Percentiles rank a stretch among this genome's conserved stretches.
phyloP scores from a whole-genome alignment of 2,888 invertebrate genomes.

The Rhodophaea formosa region DNA sequence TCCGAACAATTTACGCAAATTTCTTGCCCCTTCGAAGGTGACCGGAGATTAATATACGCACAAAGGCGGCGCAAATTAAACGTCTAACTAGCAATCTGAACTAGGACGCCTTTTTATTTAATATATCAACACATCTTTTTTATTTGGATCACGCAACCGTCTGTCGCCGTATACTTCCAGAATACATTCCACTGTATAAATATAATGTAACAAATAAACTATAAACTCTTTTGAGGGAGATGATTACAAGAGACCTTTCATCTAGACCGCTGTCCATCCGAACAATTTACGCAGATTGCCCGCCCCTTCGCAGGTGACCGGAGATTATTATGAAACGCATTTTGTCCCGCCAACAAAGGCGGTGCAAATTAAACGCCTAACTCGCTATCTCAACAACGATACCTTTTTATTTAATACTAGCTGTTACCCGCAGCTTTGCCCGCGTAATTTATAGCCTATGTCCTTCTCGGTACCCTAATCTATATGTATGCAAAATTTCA shows the following conservation, averaged over 20 bases:
- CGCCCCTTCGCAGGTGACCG: constrained; percentile 21
- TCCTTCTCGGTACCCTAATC: too few relatives aligned
- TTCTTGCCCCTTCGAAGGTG: constrained; percentile 19
- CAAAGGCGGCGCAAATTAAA: constrained; percentile 29
- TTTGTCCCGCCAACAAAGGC: constrained; percentile 26
- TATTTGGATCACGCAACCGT: too few relatives aligned
- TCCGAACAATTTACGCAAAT: constrained; percentile 10
- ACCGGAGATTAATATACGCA: constrained; percentile 25
- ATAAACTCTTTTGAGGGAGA: too few relatives aligned
- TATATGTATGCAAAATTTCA: too few relatives aligned
- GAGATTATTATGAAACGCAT: constrained; percentile 24
- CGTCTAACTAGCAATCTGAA: constrained; percentile 14
- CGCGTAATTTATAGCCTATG: too few relatives aligned
- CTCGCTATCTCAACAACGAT: constrained; percentile 6
- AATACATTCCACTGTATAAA: too few relatives aligned
- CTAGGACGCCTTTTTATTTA: too few relatives aligned
- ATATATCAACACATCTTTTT: too few relatives aligned
- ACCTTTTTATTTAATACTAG: too few relatives aligned
- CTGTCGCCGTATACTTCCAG: too few relatives aligned
- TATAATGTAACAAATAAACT: too few relatives aligned
- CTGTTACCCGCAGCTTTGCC: too few relatives aligned
- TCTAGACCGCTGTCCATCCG: constrained; percentile 3
- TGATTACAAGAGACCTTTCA: neutral
- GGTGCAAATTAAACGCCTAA: constrained; percentile 26
- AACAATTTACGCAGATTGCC: constrained; percentile 11